Evolutionary conservation across 2,797 vertebrate genomes (phyloP).

Genomic region (Lagorchestes hirsutus): DNA sequence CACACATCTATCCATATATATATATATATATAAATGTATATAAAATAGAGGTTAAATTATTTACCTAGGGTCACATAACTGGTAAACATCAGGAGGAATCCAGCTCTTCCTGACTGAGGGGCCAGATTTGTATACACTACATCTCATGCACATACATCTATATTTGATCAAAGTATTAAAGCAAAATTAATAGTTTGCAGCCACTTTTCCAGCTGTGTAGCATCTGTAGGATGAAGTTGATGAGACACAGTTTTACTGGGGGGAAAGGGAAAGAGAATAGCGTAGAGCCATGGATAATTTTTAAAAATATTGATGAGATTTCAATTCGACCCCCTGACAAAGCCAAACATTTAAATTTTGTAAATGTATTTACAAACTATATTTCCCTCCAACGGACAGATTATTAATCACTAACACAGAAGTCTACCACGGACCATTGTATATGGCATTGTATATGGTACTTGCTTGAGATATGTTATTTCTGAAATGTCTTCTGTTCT

Average conservation of each 20-base stretch:
- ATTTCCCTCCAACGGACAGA: background rate
- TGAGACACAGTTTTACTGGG: background rate
- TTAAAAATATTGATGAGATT: background rate
- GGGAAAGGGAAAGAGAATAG: background rate
- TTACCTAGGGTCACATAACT: background rate
- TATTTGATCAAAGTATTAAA: background rate
- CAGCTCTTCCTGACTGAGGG: background rate
- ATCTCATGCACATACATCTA: background rate
- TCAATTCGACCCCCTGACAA: background rate
- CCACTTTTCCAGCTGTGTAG: background rate
- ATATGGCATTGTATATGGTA: background rate
- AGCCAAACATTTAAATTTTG: background rate
- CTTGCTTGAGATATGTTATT: too few species aligned
- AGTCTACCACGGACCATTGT: background rate
- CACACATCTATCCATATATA: background rate
- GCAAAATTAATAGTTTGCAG: background rate
- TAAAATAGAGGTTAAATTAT: background rate
- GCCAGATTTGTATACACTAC: background rate
- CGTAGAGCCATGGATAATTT: background rate
- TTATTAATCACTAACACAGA: background rate
- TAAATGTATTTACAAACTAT: background rate
- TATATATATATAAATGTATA: background rate
- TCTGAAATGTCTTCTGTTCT: background rate
- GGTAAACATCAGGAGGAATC: background rate
- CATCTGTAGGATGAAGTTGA: background rate